Conservation (phyloP, 2,888 invertebrate species). For the Acleris holmiana region DNA sequence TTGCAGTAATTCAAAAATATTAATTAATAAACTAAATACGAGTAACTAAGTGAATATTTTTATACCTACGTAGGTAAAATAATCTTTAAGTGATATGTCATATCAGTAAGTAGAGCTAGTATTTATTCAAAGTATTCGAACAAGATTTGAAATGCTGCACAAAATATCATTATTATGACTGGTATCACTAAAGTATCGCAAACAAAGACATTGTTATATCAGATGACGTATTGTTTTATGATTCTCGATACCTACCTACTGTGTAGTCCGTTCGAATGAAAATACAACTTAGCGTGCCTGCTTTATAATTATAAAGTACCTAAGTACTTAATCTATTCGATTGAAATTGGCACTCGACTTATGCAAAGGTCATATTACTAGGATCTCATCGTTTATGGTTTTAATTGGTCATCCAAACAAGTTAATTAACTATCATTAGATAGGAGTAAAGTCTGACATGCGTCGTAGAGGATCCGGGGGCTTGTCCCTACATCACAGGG, state of each 20-base stretch:
- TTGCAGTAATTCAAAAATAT: too few species aligned
- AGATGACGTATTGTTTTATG: constrained; percentile 9
- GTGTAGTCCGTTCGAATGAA: not conserved
- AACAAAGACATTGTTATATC: constrained; percentile 10
- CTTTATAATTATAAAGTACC: not conserved
- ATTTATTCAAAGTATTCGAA: not conserved
- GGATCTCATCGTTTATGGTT: not conserved
- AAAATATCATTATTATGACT: constrained; percentile 2
- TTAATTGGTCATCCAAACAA: constrained; percentile 10
- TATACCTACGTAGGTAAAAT: too few species aligned
- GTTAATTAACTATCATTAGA: constrained; percentile 18
- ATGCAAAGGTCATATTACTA: not conserved
- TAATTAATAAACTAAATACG: too few species aligned
- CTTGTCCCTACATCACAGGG: constrained; percentile 55
- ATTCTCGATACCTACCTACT: constrained; percentile 14
- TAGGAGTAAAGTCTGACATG: constrained; percentile 30
- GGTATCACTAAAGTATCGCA: constrained; percentile 1
- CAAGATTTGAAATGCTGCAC: not conserved
- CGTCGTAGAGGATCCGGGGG: constrained; percentile 52
- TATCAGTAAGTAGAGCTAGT: too few species aligned
- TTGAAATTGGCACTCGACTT: not conserved
- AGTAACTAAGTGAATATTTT: too few species aligned
- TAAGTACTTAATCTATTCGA: not conserved
- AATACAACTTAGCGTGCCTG: not conserved
- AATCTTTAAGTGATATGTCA: too few species aligned